A percentile compares a stretch with the other conserved stretches of the same genome.
Conservation (phyloP, 1,140 invertebrate species). For the Aphelenchoides besseyi region DNA sequence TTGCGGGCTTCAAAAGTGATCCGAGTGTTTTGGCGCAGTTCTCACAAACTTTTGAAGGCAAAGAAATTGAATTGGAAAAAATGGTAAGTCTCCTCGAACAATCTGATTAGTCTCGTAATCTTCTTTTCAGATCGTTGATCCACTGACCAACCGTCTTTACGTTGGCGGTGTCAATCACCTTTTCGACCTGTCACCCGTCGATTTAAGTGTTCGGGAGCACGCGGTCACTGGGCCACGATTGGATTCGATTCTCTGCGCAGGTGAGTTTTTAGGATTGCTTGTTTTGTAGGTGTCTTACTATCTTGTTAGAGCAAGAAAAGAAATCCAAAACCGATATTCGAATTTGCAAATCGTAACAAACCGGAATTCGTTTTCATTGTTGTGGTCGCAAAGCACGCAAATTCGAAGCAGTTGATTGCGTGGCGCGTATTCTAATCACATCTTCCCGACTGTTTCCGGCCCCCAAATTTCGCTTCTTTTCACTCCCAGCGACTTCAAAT, state of each 20-base stretch:
- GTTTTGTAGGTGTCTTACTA: background rate
- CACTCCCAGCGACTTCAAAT: background rate
- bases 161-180: slow-evolving; percentile 57
- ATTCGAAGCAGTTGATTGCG: background rate
- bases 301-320: background rate
- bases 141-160: slow-evolving; percentile 53
- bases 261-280: slow-evolving; percentile 40
- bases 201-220: slow-evolving; percentile 42
- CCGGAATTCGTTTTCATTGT: too few species aligned
- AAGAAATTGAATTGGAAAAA: slow-evolving; percentile 46
- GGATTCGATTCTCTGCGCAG: slow-evolving; percentile 51
- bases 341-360: background rate
- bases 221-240: slow-evolving; percentile 51
- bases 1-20: slow-evolving; percentile 28
- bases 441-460: background rate
- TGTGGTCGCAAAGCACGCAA: background rate
- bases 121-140: slow-evolving; percentile 54
- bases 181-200: slow-evolving; percentile 53
- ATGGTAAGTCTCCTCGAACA: slow-evolving; percentile 33
- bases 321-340: slow-evolving; percentile 1
- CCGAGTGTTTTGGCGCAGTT: slow-evolving; percentile 41
- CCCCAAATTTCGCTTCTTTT: background rate
- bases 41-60: slow-evolving; percentile 35
- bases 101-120: slow-evolving; percentile 1
- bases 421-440: background rate